Conservation (phyloP, 2,888 invertebrate species). For the Eupithecia subfuscata region DNA sequence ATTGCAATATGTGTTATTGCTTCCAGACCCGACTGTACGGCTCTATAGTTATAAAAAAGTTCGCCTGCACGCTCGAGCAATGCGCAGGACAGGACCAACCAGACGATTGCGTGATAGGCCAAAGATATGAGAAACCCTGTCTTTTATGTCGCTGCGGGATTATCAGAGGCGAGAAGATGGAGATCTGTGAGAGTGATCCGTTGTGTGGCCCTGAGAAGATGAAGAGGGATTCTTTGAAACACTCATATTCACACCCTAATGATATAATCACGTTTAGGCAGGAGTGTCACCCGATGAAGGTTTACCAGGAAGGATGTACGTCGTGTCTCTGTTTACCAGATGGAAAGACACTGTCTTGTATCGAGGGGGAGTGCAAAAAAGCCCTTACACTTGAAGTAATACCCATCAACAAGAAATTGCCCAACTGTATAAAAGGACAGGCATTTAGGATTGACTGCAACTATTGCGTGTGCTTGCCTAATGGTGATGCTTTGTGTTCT, state of each 20-base stretch:
- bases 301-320: constrained; percentile 65
- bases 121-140: constrained; percentile 60
- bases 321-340: constrained; percentile 63
- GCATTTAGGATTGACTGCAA: constrained; percentile 70
- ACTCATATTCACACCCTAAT: background rate
- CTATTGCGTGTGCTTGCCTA: constrained; percentile 65
- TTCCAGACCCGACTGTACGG: constrained; percentile 32
- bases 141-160: constrained; percentile 60
- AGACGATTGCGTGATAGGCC: constrained; percentile 56
- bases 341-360: constrained; percentile 62
- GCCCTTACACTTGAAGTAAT: constrained; percentile 59
- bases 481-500: constrained; percentile 71
- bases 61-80: constrained; percentile 68
- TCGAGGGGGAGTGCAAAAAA: constrained; percentile 41
- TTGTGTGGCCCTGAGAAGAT: constrained; percentile 14
- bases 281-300: constrained; percentile 65
- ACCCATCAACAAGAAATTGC: constrained; percentile 56
- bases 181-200: constrained; percentile 55
- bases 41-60: constrained; percentile 56
- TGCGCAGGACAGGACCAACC: constrained; percentile 45
- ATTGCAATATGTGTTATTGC: constrained; percentile 71
- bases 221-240: background rate
- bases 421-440: constrained; percentile 58
- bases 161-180: constrained; percentile 46
- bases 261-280: background rate